phyloP scores from a whole-genome alignment of 2,888 invertebrate genomes.

The Eristalinus sepulchralis region DNA sequence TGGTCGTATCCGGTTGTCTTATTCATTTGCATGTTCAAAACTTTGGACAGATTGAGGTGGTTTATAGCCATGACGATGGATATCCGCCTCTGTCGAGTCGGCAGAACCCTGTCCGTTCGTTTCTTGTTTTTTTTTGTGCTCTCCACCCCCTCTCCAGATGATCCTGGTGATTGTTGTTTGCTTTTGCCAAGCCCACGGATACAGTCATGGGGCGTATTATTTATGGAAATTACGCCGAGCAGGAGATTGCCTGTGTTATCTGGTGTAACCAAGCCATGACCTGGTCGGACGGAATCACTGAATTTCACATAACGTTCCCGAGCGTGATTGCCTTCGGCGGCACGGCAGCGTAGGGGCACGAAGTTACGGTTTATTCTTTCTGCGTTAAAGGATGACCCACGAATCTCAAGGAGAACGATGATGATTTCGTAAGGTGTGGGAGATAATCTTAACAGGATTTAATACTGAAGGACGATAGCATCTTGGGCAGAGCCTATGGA shows the following conservation, averaged over 20 bases:
- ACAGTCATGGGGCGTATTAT: background rate
- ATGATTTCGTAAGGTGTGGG: slow-evolving; percentile 11
- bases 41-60: slow-evolving; percentile 63
- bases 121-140: background rate
- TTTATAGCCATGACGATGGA: slow-evolving; percentile 28
- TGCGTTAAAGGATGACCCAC: background rate
- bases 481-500: background rate
- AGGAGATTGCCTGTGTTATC: background rate
- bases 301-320: background rate
- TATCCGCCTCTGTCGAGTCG: background rate
- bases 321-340: slow-evolving; percentile 22
- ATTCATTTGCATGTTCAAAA: slow-evolving; percentile 64
- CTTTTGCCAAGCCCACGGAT: background rate
- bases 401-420: background rate
- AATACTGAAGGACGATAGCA: background rate
- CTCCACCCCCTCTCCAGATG: background rate
- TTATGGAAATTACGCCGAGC: background rate
- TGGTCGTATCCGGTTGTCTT: slow-evolving; percentile 71
- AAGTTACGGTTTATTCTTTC: background rate
- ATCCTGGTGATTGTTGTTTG: slow-evolving; percentile 20
- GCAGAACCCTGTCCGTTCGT: background rate
- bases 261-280: background rate
- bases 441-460: slow-evolving; percentile 20
- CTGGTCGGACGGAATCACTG: background rate
- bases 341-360: background rate